phyloP scores from a whole-genome alignment of 2,113 vertebrate species.

The Nibea albiflora region DNA sequence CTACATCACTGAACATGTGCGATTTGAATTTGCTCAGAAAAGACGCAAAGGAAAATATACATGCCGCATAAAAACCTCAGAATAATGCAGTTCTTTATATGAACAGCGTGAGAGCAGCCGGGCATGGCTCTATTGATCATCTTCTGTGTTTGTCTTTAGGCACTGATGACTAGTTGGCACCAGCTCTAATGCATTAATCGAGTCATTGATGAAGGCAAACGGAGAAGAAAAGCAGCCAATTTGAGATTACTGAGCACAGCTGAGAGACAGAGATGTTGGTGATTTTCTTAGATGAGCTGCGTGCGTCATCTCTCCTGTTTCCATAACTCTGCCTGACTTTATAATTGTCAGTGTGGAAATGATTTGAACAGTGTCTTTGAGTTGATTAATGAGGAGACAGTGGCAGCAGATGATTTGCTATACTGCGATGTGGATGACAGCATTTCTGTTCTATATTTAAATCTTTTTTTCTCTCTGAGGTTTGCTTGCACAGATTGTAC shows the following conservation, averaged over 20 bases:
- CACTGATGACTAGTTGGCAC: slow-evolving; percentile 9
- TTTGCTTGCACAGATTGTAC: too few species aligned
- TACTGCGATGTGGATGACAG: too few species aligned
- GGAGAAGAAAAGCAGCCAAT: slow-evolving; percentile 31
- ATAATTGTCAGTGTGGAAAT: too few species aligned
- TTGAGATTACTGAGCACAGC: not conserved
- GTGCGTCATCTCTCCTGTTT: not conserved
- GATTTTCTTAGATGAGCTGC: not conserved
- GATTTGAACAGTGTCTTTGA: too few species aligned
- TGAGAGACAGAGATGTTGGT: slow-evolving; percentile 7
- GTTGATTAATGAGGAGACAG: too few species aligned
- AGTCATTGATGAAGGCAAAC: slow-evolving; percentile 23
- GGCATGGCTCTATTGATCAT: slow-evolving; percentile 29
- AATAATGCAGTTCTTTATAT: not conserved
- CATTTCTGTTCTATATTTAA: too few species aligned
- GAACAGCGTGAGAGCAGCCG: slow-evolving; percentile 3
- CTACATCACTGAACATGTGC: not conserved
- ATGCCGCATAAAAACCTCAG: not conserved
- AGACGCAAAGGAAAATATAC: not conserved
- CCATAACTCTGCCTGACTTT: too few species aligned
- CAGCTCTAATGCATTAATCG: slow-evolving; percentile 23
- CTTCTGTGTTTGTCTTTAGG: slow-evolving; percentile 28
- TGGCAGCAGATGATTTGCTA: too few species aligned
- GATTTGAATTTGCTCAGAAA: slow-evolving; percentile 7
- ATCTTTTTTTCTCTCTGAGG: too few species aligned